Evolutionary conservation across 2,888 invertebrate genomes (phyloP).

Genomic region (Pomacea canaliculata): DNA sequence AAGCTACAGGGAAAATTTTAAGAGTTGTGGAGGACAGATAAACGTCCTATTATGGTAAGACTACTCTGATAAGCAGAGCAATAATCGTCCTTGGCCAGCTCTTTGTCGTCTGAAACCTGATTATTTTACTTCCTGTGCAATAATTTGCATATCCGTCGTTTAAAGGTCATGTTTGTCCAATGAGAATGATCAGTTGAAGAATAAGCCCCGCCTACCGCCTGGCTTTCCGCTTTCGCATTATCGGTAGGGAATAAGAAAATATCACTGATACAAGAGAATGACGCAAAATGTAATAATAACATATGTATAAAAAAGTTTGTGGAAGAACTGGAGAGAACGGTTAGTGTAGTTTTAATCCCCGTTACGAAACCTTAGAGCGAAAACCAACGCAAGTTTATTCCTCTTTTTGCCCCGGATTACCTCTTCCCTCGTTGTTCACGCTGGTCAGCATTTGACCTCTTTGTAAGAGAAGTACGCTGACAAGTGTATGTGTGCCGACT

Average conservation of each 20-base stretch:
- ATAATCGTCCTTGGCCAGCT: conserved; percentile 1
- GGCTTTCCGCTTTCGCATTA: conserved; percentile 33
- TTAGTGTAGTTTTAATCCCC: not conserved
- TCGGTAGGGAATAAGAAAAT: conserved; percentile 17
- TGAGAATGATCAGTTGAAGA: conserved; percentile 6
- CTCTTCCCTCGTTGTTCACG: conserved; percentile 37
- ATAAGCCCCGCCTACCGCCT: conserved; percentile 18
- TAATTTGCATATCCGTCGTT: conserved; percentile 25
- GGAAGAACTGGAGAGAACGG: not conserved
- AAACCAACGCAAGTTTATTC: conserved; percentile 17
- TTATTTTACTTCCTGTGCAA: conserved; percentile 26
- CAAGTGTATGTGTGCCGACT: conserved; percentile 26
- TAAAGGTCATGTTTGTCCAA: conserved; percentile 21
- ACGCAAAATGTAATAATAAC: conserved; percentile 4
- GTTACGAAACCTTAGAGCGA: not conserved
- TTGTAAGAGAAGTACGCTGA: conserved; percentile 42
- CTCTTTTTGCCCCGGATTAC: conserved; percentile 24
- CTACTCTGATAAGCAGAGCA: too few relatives aligned
- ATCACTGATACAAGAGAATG: conserved; percentile 6
- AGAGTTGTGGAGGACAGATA: too few relatives aligned
- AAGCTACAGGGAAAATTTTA: too few relatives aligned
- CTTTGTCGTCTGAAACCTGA: conserved; percentile 10
- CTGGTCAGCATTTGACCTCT: conserved; percentile 47
- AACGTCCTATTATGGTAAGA: too few relatives aligned
- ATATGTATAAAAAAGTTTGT: conserved; percentile 11